Evolutionary conservation across 2,797 vertebrate genomes (phyloP).

Genomic region (Natrix natrix): DNA sequence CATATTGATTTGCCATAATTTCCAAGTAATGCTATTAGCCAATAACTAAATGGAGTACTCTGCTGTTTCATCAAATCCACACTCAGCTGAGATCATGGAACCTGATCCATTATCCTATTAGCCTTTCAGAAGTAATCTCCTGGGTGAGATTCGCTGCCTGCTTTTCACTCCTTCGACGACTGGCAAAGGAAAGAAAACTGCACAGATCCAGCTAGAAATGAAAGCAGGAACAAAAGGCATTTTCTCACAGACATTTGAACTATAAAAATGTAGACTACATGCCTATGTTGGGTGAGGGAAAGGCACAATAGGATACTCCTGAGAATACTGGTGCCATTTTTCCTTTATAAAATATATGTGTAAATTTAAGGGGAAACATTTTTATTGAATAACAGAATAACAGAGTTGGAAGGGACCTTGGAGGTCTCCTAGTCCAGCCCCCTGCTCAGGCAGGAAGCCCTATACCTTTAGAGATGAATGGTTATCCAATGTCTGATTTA

Average conservation of each 20-base stretch:
- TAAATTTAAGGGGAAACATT: neutral
- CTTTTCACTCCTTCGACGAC: neutral
- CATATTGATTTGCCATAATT: neutral
- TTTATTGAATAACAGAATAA: neutral
- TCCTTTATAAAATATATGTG: neutral
- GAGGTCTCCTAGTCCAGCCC: neutral
- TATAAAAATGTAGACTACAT: neutral
- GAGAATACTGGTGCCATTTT: neutral
- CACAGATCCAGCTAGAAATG: neutral
- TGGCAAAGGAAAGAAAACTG: neutral
- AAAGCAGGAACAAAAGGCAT: neutral
- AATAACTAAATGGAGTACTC: constrained; percentile 10
- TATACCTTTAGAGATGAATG: neutral
- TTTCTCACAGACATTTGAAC: neutral
- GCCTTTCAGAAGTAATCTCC: constrained; percentile 21
- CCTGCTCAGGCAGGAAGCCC: neutral
- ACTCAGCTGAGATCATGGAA: constrained; percentile 27
- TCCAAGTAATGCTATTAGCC: constrained; percentile 15
- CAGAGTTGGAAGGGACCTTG: neutral
- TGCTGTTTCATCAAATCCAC: constrained; percentile 34
- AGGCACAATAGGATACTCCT: neutral
- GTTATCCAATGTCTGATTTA: neutral
- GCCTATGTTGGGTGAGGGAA: neutral
- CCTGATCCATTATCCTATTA: constrained; percentile 44
- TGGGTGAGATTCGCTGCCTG: neutral